Evolutionary conservation across 2,797 vertebrate genomes (phyloP), one percentile per base, ranked within the genome.

Genomic region (Toxotes lorentzi): DNA sequence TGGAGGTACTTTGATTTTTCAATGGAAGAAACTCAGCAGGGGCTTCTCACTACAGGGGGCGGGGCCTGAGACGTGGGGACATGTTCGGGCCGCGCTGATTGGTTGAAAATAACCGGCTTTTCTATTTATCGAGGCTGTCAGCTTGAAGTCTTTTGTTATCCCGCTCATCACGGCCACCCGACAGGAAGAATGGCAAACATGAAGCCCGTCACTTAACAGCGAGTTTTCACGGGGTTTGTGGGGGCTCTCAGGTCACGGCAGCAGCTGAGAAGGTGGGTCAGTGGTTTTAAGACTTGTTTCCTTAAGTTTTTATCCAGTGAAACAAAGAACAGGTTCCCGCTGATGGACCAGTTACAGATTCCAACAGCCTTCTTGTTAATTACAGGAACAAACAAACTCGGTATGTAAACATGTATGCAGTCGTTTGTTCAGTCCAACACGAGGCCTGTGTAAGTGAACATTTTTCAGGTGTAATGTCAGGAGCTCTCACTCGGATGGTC

Each of bases 181-280:
- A 2, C 27, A 11, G 48, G 43, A 65, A 0, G 1, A 0, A 21
- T 0, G 32, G 1, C 7, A 0, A 69, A 41, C 68, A 80, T 76
- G 86, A 78, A 64, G 73, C 45, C 62, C 0, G 59, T 61, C 62
- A 82, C 84, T 10, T 79, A 76, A 32, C 56, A 7, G 19, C n/a
- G 19, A 56, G 68, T 34, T 32, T 35, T 62, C 38, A 14, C 21
- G 7, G 3, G 32, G 7, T 53, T 35, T 47, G 17, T 40, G 27
- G 7, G 2, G 32, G 7, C 40, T 38, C 38, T 23, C 35, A 11
- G 53, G 70, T 76, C 14, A 38, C 51, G 10, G 45, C 56, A 21
- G 63, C 70, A 45, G 79, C 78, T 11, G 30, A 16, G 5, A 30
- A 85, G 83, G 85, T 88, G 72, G 13, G 88, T 76, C 0, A 34